Conservation (phyloP, 2,888 invertebrate species). For the Hesperia comma region DNA sequence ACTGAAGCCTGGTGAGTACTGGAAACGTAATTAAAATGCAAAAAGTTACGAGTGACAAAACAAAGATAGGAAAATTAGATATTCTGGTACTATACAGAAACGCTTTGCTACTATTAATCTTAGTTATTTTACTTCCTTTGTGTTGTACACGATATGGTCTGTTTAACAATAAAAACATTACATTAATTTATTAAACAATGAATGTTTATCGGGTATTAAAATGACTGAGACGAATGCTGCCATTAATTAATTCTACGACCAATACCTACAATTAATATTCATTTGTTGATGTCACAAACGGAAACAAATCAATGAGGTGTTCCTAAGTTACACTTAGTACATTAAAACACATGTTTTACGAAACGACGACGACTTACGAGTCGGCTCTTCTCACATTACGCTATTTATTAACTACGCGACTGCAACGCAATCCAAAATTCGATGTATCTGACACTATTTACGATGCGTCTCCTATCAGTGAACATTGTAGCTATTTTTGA, state of each 20-base stretch:
- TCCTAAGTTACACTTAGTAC: background rate
- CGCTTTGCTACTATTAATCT: background rate
- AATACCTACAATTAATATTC: background rate
- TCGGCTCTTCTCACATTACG: too few relatives aligned
- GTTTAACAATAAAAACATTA: conserved; percentile 1
- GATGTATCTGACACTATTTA: too few relatives aligned
- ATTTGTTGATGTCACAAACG: conserved; percentile 8
- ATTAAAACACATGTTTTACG: background rate
- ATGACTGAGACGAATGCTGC: background rate
- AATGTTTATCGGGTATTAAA: background rate
- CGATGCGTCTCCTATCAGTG: too few relatives aligned
- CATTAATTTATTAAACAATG: background rate
- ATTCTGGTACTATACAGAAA: background rate
- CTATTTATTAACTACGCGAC: too few relatives aligned
- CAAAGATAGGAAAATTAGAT: conserved; percentile 12
- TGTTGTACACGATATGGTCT: background rate
- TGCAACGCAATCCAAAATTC: too few relatives aligned
- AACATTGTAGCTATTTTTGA: too few relatives aligned
- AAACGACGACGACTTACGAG: too few relatives aligned
- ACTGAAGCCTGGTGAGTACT: background rate
- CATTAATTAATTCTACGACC: background rate
- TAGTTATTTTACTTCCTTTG: conserved; percentile 10
- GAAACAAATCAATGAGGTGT: background rate
- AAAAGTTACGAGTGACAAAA: conserved; percentile 1
- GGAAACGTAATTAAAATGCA: background rate